Conservation (phyloP, 2,797 vertebrate species). For the Syngnathus acus region DNA sequence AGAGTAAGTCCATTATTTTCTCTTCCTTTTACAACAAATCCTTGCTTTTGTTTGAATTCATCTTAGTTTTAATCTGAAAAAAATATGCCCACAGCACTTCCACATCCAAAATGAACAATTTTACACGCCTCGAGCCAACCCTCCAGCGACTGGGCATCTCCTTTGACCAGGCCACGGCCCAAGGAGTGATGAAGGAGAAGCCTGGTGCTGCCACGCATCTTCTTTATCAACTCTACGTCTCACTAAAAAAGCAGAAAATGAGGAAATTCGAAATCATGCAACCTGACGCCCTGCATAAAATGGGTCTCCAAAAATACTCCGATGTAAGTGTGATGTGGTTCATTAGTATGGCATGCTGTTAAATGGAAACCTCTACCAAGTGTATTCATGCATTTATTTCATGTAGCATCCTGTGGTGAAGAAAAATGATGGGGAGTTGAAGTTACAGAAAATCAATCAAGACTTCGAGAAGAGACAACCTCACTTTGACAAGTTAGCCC, state of each 20-base stretch:
- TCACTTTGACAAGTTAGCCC: slow-evolving; percentile 45
- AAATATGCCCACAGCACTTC: slow-evolving; percentile 51
- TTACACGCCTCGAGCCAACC: slow-evolving; percentile 81
- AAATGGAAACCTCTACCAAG: neutral
- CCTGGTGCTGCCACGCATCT: slow-evolving; percentile 78
- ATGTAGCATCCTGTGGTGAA: slow-evolving; percentile 63
- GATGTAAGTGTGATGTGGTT: slow-evolving; percentile 64
- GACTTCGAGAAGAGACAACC: slow-evolving; percentile 66
- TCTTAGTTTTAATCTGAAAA: neutral
- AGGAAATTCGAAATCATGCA: slow-evolving; percentile 67
- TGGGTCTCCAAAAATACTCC: slow-evolving; percentile 67
- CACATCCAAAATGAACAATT: slow-evolving; percentile 82
- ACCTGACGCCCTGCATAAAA: slow-evolving; percentile 61
- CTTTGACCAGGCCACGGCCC: slow-evolving; percentile 75
- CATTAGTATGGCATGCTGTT: neutral
- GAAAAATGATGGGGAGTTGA: slow-evolving; percentile 68
- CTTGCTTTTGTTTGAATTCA: neutral
- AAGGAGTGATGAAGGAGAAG: slow-evolving; percentile 79
- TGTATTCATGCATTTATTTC: slow-evolving; percentile 6
- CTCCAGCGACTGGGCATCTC: slow-evolving; percentile 79
- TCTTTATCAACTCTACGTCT: slow-evolving; percentile 81
- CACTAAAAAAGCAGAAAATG: slow-evolving; percentile 80
- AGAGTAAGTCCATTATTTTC: slow-evolving; percentile 67
- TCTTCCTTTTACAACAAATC: neutral
- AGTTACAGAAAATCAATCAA: slow-evolving; percentile 70